These are phyloP conservation scores for Aculops lycopersici DNA, from an alignment of 1,140 invertebrate genomes.

Conservation along the genomic window DNA sequence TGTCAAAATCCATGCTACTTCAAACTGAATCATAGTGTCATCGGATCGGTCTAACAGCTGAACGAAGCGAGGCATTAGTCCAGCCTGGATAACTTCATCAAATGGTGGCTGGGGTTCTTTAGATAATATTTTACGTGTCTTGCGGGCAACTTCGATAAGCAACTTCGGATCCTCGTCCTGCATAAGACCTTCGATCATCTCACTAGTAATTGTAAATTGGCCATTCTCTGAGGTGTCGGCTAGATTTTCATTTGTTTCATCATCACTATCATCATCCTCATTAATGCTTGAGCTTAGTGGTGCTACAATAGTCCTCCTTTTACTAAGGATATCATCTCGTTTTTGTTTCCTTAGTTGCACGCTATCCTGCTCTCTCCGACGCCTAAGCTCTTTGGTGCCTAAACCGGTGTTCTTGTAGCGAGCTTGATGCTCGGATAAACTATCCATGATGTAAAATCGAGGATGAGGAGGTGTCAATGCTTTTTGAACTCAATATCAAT, in stretches of 20 bases:
- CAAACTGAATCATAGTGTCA: constrained; percentile 55
- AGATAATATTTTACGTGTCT: constrained; percentile 70
- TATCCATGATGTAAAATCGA: not conserved
- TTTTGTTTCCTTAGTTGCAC: constrained; percentile 81
- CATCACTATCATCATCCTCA: not conserved
- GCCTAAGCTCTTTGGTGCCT: constrained; percentile 59
- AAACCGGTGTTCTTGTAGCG: constrained; percentile 76
- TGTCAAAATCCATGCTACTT: constrained; percentile 86
- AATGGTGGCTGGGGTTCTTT: constrained; percentile 89
- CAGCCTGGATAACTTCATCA: constrained; percentile 84
- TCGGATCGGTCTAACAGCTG: constrained; percentile 52
- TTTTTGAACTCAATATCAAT: constrained; percentile 3
- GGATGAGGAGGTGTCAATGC: constrained; percentile 1
- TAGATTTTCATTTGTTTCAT: not conserved
- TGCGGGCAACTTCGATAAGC: constrained; percentile 51
- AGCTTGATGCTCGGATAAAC: constrained; percentile 33
- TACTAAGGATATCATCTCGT: constrained; percentile 30
- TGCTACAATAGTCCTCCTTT: constrained; percentile 18
- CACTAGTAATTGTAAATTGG: constrained; percentile 21
- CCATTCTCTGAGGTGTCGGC: not conserved
- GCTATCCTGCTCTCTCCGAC: constrained; percentile 74
- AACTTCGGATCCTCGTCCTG: constrained; percentile 44
- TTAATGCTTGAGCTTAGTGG: not conserved
- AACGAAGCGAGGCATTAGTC: constrained; percentile 80
- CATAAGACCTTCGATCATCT: constrained; percentile 49